Percentiles rank a stretch among this genome's conserved stretches.
phyloP scores from a whole-genome alignment of 2,797 vertebrate genomes.

The Aulostomus chinensis region DNA sequence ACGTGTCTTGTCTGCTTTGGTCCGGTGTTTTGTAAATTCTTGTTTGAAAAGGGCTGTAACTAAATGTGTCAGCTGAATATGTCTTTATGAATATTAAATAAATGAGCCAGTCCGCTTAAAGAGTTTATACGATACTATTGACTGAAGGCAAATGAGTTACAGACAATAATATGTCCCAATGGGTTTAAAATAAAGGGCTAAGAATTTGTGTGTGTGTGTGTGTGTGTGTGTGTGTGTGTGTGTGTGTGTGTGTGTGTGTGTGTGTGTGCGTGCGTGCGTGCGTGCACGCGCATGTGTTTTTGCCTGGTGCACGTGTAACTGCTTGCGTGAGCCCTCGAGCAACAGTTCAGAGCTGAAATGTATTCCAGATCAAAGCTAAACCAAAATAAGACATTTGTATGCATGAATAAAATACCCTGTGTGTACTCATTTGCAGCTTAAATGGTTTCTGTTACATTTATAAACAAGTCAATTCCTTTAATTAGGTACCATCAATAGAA shows the following conservation, averaged over 20 bases:
- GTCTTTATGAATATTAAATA: too few relatives aligned
- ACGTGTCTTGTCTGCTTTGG: neutral
- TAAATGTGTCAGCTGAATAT: too few relatives aligned
- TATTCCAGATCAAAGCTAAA: constrained; percentile 67
- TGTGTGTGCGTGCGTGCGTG: neutral
- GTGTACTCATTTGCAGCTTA: constrained; percentile 58
- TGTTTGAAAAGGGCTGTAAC: too few relatives aligned
- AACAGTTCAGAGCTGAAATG: constrained; percentile 60
- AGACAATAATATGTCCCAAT: too few relatives aligned
- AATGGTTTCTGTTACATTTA: constrained; percentile 60
- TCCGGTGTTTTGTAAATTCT: too few relatives aligned
- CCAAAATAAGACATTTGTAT: constrained; percentile 59
- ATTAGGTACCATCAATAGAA: constrained; percentile 87
- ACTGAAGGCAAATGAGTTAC: too few relatives aligned
- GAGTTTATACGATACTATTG: too few relatives aligned
- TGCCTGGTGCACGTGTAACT: too few relatives aligned
- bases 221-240: too few relatives aligned
- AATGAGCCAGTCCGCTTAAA: neutral
- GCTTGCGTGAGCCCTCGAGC: constrained; percentile 36
- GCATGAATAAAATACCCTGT: constrained; percentile 42
- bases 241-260: constrained; percentile 16
- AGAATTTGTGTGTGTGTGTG: too few relatives aligned
- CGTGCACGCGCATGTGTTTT: too few relatives aligned
- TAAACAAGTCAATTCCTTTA: constrained; percentile 64
- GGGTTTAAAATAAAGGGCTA: too few relatives aligned